Conservation (phyloP, 2,888 invertebrate species). For the Chrysotoxum bicinctum region DNA sequence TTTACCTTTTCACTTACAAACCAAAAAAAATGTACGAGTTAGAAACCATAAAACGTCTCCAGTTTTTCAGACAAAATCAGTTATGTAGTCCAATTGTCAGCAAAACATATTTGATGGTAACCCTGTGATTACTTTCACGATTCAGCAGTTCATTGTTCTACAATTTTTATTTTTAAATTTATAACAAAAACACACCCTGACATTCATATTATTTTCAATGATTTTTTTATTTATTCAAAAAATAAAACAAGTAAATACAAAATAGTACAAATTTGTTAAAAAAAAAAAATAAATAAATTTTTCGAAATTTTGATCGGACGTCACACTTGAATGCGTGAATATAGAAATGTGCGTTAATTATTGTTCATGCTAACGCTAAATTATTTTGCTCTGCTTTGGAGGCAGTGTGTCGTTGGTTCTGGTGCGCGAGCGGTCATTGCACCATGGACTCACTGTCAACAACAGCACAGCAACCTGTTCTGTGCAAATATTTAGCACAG, state of each 20-base stretch:
- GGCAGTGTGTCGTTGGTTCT: slow-evolving; percentile 10
- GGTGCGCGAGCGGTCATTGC: slow-evolving; percentile 57
- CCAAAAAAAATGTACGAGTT: too few species aligned
- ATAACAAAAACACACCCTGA: slow-evolving; percentile 9
- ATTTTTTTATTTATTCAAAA: neutral
- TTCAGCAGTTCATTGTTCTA: slow-evolving; percentile 51
- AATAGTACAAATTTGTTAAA: neutral
- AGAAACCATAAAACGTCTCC: too few species aligned
- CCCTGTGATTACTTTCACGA: slow-evolving; percentile 46
- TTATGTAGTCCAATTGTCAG: neutral
- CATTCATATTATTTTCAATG: slow-evolving; percentile 15
- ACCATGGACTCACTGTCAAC: slow-evolving; percentile 58
- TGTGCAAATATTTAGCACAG: slow-evolving; percentile 61
- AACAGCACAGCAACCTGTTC: slow-evolving; percentile 57
- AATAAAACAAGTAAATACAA: neutral
- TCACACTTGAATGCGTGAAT: slow-evolving; percentile 10
- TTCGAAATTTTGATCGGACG: slow-evolving; percentile 1
- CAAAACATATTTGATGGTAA: neutral
- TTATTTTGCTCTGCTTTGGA: slow-evolving; percentile 12
- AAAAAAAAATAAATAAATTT: neutral
- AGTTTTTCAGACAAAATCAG: too few species aligned
- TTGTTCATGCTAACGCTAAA: slow-evolving; percentile 30
- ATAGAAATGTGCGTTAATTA: slow-evolving; percentile 50
- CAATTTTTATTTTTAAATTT: neutral
- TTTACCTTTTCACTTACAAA: too few species aligned